These are phyloP conservation scores for Ispidina picta DNA, from an alignment of 2,797 vertebrate genomes.

Conservation along the genomic window DNA sequence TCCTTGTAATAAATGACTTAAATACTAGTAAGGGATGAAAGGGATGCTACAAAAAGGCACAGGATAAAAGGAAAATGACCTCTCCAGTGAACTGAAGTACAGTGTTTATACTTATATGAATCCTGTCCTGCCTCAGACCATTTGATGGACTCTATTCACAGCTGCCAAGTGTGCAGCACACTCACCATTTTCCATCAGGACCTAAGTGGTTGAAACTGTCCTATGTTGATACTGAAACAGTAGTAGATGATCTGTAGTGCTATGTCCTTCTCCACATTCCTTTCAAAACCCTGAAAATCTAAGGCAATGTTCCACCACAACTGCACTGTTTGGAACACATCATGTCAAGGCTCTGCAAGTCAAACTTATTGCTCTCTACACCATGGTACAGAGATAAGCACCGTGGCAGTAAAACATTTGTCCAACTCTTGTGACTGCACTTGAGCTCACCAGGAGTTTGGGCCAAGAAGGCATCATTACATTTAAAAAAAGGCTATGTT, in stretches of 20 bases:
- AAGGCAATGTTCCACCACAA: not conserved
- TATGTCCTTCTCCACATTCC: not conserved
- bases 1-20: not conserved
- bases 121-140: not conserved
- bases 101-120: not conserved
- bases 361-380: not conserved
- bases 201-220: not conserved
- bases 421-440: not conserved
- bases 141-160: not conserved
- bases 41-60: not conserved
- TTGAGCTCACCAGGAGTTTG: not conserved
- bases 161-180: not conserved
- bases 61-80: not conserved
- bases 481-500: not conserved
- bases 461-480: not conserved
- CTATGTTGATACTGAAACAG: not conserved
- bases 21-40: not conserved
- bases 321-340: not conserved
- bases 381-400: not conserved
- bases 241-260: not conserved
- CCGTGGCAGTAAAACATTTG: not conserved
- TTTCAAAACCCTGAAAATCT: slow-evolving; percentile 1
- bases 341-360: not conserved
- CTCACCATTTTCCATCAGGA: not conserved
- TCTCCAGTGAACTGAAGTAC: not conserved